Evolutionary conservation across 2,797 vertebrate genomes (phyloP).

Genomic region (Myripristis jacobus): DNA sequence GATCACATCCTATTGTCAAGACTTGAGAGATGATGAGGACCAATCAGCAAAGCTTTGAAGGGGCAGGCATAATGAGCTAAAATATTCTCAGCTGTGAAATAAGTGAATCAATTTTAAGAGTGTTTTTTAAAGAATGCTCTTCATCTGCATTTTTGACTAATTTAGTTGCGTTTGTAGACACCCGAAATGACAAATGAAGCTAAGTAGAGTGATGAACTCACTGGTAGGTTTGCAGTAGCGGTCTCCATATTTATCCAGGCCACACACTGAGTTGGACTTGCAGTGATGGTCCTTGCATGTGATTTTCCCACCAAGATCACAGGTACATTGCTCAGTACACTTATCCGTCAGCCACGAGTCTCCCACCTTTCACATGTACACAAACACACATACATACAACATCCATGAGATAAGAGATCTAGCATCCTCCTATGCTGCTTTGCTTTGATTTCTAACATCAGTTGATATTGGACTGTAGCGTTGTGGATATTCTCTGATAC

Average conservation of each 20-base stretch:
- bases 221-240: conserved; percentile 80
- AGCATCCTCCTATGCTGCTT: no score
- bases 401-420: not conserved
- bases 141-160: not conserved
- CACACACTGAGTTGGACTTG: conserved; percentile 74
- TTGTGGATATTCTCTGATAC: no score
- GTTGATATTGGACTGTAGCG: no score
- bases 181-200: not conserved
- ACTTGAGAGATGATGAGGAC: no score
- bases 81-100: no score
- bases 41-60: no score
- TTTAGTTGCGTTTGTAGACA: not conserved
- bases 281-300: conserved; percentile 76
- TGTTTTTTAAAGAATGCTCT: not conserved
- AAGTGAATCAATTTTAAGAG: no score
- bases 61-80: no score
- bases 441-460: no score
- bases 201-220: conserved; percentile 62
- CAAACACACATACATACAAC: not conserved
- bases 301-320: conserved; percentile 66
- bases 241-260: conserved; percentile 72
- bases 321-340: conserved; percentile 81
- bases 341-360: conserved; percentile 83
- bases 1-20: no score
- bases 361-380: conserved; percentile 75